Evolutionary conservation across 2,888 invertebrate species (phyloP).

Genomic region (Pammene aurita): DNA sequence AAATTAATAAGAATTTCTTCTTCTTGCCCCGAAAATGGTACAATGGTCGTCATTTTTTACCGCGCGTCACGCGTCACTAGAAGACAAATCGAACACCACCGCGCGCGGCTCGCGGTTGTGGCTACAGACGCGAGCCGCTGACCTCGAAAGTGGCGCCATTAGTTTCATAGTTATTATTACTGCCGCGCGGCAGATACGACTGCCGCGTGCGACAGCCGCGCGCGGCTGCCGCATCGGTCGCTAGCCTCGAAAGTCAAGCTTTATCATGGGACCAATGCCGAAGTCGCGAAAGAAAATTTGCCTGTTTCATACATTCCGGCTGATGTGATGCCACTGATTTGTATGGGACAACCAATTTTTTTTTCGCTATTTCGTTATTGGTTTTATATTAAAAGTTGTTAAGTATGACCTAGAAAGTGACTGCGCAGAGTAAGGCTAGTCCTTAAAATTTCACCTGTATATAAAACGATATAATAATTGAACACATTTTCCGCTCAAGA

Average conservation of each 20-base stretch:
- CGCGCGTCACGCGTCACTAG: constrained; percentile 10
- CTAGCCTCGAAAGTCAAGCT: constrained; percentile 18
- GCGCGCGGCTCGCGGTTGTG: constrained; percentile 3
- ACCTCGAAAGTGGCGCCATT: constrained; percentile 1
- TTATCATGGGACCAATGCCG: too few species aligned
- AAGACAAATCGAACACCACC: constrained; percentile 1
- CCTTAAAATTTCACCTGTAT: too few species aligned
- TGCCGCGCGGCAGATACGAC: background rate
- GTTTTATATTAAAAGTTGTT: too few species aligned
- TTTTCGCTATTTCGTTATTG: too few species aligned
- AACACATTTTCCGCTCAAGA: too few species aligned
- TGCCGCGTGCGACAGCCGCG: background rate
- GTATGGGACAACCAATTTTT: too few species aligned
- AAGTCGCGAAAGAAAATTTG: too few species aligned
- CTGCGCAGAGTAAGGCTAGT: too few species aligned
- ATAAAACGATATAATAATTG: too few species aligned
- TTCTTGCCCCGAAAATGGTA: constrained; percentile 16
- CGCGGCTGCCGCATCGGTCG: constrained; percentile 4
- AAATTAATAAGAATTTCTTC: constrained; percentile 19
- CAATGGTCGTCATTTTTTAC: constrained; percentile 1
- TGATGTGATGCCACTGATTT: too few species aligned
- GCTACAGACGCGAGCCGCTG: background rate
- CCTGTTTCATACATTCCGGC: too few species aligned
- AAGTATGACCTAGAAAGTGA: too few species aligned
- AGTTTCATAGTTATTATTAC: constrained; percentile 1